phyloP scores from a whole-genome alignment of 2,888 invertebrate genomes.

The Tachina grossa region DNA sequence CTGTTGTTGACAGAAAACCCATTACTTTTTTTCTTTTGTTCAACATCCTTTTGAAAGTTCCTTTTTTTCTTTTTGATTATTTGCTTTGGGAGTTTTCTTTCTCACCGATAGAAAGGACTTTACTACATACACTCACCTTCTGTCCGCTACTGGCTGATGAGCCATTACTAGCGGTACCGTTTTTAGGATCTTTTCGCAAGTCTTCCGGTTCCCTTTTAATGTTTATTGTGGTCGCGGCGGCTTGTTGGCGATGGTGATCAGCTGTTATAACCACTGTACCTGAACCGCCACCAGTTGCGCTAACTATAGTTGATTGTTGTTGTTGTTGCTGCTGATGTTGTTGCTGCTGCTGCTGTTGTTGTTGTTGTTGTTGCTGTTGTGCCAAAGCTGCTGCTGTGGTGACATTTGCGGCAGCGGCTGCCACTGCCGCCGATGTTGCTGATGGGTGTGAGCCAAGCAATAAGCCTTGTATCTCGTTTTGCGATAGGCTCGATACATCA shows the following conservation, averaged over 20 bases:
- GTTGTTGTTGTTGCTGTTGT: conserved; percentile 74
- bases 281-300: conserved; percentile 74
- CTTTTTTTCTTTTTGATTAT: conserved; percentile 29
- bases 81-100: conserved; percentile 43
- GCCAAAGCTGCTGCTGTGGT: conserved; percentile 76
- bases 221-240: conserved; percentile 78
- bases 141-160: conserved; percentile 78
- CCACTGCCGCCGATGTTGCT: conserved; percentile 76
- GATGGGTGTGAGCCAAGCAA: conserved; percentile 83
- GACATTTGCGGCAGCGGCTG: conserved; percentile 78
- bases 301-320: conserved; percentile 79
- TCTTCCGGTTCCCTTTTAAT: conserved; percentile 83
- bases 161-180: conserved; percentile 78
- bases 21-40: conserved; percentile 18
- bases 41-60: conserved; percentile 45
- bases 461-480: conserved; percentile 84
- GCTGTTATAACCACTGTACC: conserved; percentile 79
- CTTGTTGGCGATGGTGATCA: conserved; percentile 75
- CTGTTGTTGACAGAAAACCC: conserved; percentile 52
- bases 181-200: conserved; percentile 83
- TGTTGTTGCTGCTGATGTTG: conserved; percentile 71
- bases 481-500: conserved; percentile 83
- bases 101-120: conserved; percentile 50
- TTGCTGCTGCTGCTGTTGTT: conserved; percentile 68
- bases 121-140: conserved; percentile 80